Base-by-base conservation (phyloP, 2,888 invertebrate genomes). In the Leucophenga maculata region DNA sequence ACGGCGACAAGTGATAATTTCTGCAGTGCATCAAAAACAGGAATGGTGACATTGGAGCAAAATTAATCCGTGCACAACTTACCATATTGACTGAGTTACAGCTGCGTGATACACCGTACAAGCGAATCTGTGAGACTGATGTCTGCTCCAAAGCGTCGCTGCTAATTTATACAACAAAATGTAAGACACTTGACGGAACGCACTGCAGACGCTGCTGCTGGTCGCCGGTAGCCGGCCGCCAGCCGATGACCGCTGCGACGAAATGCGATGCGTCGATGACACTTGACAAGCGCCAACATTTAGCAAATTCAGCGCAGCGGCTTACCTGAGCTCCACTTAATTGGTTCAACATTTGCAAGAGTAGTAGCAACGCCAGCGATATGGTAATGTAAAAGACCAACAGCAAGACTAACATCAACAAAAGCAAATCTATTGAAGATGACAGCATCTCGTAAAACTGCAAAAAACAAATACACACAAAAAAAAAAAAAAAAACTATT, bases 71-170 rank as follows among this genome's bases (percentile, higher is more conserved):
- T 69, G 18, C 20, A 39, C 8, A 20, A 77, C 83, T 83, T 74
- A 86, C 85, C 85, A 86, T 86, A 72, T 80, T 85, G 75, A 77
- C 76, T 76, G 73, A 71, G 75, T 75, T 74, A 67, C 74, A 75
- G 71, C 48, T 75, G 75, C 74, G 80, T 79, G 77, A 74, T 79
- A 79, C 71, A 78, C 78, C 75, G 74, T 74, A 74, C 79, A 79
- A 85, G 77, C 68, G 79, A 76, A 76, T 70, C 75, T 72, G 73
- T 76, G 73, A 75, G 79, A 86, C 85, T 86, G 85, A 85, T 84
- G 82, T 66, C 72, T 71, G 60, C 48, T 76, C 70, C 31, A 69
- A 54, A 74, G 54, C 60, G 39, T 14, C 65, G 50, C 50, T 64
- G 74, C 64, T 39, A 39, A 26, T 26, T 26, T 26, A 26, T 26